Conservation (phyloP, 2,113 vertebrate genomes). For the Amblyornis subalaris region DNA sequence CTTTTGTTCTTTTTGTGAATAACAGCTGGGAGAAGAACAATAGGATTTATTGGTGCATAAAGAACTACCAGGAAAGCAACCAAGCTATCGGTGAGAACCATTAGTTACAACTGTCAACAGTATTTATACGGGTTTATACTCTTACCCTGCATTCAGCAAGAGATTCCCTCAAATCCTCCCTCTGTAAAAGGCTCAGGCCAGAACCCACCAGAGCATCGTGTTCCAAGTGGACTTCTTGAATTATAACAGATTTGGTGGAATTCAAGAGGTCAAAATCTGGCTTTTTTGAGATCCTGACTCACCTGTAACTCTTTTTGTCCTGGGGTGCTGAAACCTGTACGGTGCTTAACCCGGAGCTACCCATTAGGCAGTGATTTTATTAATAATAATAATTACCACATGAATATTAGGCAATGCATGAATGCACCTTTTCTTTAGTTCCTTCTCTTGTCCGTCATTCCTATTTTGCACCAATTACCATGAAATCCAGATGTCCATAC, state of each 20-base stretch:
- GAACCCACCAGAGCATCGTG: fast-evolving
- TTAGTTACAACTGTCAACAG: conserved; percentile 47
- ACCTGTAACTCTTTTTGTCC: background rate
- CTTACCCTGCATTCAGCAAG: background rate
- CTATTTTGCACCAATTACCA: background rate
- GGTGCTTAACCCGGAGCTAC: background rate
- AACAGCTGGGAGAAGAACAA: conserved; percentile 59
- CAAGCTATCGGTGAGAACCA: conserved; percentile 25
- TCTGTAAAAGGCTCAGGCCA: background rate
- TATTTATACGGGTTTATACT: background rate
- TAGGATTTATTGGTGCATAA: conserved; percentile 56
- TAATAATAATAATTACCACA: background rate
- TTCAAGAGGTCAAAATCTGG: background rate
- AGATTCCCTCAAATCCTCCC: background rate
- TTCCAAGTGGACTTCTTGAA: background rate
- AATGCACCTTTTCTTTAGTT: background rate
- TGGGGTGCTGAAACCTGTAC: background rate
- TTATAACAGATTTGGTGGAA: background rate
- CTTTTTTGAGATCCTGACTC: background rate
- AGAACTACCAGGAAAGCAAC: conserved; percentile 45
- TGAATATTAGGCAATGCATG: background rate
- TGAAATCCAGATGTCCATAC: background rate
- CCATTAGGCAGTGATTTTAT: background rate
- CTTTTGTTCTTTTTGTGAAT: conserved; percentile 50
- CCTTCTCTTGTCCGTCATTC: background rate